Percentiles rank a stretch among this genome's conserved stretches.
Evolutionary conservation across 2,888 invertebrate species (phyloP).

Genomic region (Nowickia ferox): DNA sequence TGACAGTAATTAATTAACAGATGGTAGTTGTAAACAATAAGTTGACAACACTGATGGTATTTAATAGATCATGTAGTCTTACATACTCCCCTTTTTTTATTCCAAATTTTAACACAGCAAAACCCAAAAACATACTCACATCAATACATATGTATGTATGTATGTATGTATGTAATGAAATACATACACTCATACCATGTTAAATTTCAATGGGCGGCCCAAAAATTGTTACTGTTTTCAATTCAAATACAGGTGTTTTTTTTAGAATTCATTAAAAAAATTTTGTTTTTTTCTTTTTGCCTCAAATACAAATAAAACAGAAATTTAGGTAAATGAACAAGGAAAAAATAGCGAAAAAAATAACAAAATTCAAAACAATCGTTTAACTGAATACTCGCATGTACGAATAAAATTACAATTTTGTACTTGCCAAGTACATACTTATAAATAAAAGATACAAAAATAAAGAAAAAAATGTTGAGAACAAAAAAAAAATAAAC

Average conservation of each 20-base stretch:
- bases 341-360: background rate
- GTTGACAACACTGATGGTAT: background rate
- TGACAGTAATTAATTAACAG: too few relatives aligned
- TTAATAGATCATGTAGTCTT: background rate
- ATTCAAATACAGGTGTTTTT: slow-evolving; percentile 65
- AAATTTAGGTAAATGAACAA: background rate
- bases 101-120: too few relatives aligned
- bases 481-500: background rate
- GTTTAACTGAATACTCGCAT: background rate
- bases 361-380: slow-evolving; percentile 13
- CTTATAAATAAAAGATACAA: background rate
- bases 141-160: background rate
- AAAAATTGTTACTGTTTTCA: slow-evolving; percentile 16
- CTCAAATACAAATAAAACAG: slow-evolving; percentile 26
- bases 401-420: background rate
- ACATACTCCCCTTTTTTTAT: too few relatives aligned
- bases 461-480: slow-evolving; percentile 13
- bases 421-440: slow-evolving; percentile 6
- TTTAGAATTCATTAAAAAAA: slow-evolving; percentile 14
- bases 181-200: background rate
- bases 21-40: too few relatives aligned
- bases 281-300: background rate
- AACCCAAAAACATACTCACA: background rate
- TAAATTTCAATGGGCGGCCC: background rate
- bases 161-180: background rate